phyloP scores from a whole-genome alignment of 23 tunicate genomes.

The Styela plicata region DNA sequence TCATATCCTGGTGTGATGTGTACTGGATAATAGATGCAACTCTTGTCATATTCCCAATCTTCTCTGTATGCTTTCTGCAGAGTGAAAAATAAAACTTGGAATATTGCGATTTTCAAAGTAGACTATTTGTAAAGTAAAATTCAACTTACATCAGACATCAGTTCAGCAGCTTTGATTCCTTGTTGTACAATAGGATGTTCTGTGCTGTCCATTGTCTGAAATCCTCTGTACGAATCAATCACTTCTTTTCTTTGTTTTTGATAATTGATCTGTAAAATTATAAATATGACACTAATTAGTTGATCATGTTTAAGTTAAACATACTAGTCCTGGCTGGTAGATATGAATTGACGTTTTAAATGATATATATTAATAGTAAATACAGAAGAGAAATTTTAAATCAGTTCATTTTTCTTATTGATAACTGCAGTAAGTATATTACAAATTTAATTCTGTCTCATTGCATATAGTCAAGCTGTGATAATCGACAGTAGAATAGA shows the following conservation, averaged over 20 bases:
- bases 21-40: conserved; percentile 81
- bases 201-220: conserved; percentile 82
- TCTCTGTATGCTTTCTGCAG: conserved; percentile 71
- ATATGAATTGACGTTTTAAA: too few species aligned
- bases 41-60: conserved; percentile 91
- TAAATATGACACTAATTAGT: background rate
- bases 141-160: conserved; percentile 64
- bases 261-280: conserved; percentile 61
- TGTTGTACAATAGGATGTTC: conserved; percentile 92
- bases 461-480: background rate
- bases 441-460: too few species aligned
- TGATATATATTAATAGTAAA: too few species aligned
- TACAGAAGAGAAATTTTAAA: background rate
- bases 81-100: background rate
- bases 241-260: conserved; percentile 66
- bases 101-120: background rate
- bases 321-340: background rate
- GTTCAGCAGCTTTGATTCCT: conserved; percentile 92
- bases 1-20: conserved; percentile 97
- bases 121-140: background rate
- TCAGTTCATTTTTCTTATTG: too few species aligned
- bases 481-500: background rate
- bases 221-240: conserved; percentile 77
- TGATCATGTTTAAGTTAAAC: background rate
- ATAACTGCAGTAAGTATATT: too few species aligned